These are phyloP conservation scores for Drosophila incognita DNA, from an alignment of 2,888 invertebrate genomes.

Conservation along the genomic window DNA sequence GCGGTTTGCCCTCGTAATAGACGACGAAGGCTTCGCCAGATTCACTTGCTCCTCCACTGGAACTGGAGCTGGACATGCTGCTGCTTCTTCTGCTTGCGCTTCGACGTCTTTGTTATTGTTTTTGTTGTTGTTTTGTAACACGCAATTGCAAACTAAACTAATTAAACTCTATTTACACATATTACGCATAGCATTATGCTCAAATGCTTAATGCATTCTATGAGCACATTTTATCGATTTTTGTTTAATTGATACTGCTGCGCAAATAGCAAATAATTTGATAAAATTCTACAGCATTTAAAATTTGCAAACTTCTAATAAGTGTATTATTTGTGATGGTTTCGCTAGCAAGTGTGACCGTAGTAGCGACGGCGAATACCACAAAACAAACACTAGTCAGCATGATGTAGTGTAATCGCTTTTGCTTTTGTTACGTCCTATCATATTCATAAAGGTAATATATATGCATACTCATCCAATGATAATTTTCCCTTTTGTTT, in stretches of 20 bases:
- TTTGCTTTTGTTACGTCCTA: neutral
- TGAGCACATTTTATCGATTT: constrained; percentile 29
- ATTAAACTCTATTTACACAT: constrained; percentile 51
- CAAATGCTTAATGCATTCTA: constrained; percentile 20
- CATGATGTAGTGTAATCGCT: constrained; percentile 15
- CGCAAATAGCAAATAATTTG: constrained; percentile 9
- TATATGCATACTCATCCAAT: neutral
- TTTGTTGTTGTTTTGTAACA: constrained; percentile 69
- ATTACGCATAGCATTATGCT: constrained; percentile 19
- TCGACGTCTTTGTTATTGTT: constrained; percentile 29
- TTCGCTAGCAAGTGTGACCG: constrained; percentile 56
- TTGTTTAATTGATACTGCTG: neutral
- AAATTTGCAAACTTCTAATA: constrained; percentile 43
- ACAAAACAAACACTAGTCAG: constrained; percentile 31
- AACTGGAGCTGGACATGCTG: constrained; percentile 43
- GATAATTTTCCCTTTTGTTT: too few species aligned
- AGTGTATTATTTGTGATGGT: constrained; percentile 69
- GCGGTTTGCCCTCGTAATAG: constrained; percentile 55
- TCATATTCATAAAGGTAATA: neutral
- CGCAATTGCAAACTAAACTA: constrained; percentile 60
- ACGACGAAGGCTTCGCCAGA: constrained; percentile 63
- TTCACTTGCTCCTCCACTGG: constrained; percentile 32
- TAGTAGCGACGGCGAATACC: constrained; percentile 7
- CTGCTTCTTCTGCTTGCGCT: neutral
- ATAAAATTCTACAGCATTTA: neutral